These are phyloP conservation scores for Hippotragus niger DNA, from an alignment of 2,113 vertebrate species.

Conservation along the genomic window DNA sequence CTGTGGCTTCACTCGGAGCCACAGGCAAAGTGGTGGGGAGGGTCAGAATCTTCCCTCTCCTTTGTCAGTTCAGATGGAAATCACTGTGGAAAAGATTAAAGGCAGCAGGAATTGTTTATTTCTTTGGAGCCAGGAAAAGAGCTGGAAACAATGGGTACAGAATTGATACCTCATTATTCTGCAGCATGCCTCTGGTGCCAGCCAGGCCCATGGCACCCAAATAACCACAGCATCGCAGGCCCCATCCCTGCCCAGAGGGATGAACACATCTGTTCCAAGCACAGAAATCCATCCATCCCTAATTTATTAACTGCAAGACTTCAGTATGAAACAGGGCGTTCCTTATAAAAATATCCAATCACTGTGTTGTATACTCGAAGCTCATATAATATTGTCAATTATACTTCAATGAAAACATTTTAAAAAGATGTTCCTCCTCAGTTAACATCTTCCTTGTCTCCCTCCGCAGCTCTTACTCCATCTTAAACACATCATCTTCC, in stretches of 20 bases:
- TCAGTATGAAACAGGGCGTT: neutral
- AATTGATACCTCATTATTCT: constrained; percentile 10
- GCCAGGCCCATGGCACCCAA: neutral
- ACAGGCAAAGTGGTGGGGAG: neutral
- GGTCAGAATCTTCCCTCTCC: neutral
- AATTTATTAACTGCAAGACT: neutral
- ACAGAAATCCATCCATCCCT: neutral
- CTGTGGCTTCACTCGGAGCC: neutral
- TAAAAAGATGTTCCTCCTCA: neutral
- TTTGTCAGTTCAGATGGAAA: neutral
- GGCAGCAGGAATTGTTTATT: neutral
- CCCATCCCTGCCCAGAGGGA: neutral
- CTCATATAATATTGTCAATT: neutral
- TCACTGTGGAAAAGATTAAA: constrained; percentile 3
- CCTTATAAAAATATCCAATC: neutral
- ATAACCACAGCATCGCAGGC: neutral
- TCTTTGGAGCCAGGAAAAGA: neutral
- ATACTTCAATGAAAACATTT: neutral
- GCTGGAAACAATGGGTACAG: constrained; percentile 5
- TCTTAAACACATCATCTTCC: constrained; percentile 85
- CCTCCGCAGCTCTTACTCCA: constrained; percentile 90
- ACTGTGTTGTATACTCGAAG: neutral
- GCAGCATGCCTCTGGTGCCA: neutral
- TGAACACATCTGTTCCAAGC: neutral
- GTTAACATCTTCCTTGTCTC: neutral